Conservation (phyloP, 2,113 vertebrate species). For the Craseonycteris thonglongyai region DNA sequence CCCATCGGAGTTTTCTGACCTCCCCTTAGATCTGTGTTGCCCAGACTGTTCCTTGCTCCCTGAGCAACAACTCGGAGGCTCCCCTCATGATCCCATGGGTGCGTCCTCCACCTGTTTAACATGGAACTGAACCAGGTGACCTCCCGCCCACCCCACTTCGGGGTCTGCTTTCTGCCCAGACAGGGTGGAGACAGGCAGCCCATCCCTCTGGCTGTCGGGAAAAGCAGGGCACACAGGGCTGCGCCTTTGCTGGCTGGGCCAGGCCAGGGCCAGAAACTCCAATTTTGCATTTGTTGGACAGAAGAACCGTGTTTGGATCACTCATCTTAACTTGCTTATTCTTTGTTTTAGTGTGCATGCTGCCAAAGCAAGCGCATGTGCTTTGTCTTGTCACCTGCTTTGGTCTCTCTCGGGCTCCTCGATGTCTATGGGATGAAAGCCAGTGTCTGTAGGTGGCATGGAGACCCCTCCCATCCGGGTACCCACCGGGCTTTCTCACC, state of each 20-base stretch:
- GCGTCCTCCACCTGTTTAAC: slow-evolving; percentile 47
- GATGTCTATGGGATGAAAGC: slow-evolving; percentile 34
- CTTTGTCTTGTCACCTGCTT: not conserved
- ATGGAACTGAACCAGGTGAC: slow-evolving; percentile 1
- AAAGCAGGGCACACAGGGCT: not conserved
- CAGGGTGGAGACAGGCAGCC: slow-evolving; percentile 6
- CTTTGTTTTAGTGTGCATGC: not conserved
- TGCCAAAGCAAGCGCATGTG: not conserved
- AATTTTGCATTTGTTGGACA: not conserved
- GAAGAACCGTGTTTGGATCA: not conserved
- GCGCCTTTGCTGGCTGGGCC: not conserved
- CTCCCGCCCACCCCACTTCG: not conserved
- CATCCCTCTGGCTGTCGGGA: not conserved
- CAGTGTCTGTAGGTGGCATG: slow-evolving; percentile 9
- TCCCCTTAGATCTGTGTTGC: slow-evolving; percentile 2
- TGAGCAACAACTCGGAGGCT: not conserved
- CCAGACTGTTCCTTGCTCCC: slow-evolving; percentile 21
- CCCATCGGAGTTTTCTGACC: slow-evolving; percentile 6
- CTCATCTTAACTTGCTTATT: not conserved
- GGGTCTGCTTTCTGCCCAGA: slow-evolving; percentile 31
- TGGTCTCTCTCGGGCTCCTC: slow-evolving; percentile 35
- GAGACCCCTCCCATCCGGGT: not conserved
- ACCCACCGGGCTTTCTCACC: not conserved
- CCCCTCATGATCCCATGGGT: not conserved
- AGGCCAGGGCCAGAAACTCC: slow-evolving; percentile 24